A percentile compares a stretch with the other conserved stretches of the same genome.
These are phyloP conservation scores for Ommatoiulus sabulosus DNA, from an alignment of 2,888 invertebrate species.

Conservation along the genomic window DNA sequence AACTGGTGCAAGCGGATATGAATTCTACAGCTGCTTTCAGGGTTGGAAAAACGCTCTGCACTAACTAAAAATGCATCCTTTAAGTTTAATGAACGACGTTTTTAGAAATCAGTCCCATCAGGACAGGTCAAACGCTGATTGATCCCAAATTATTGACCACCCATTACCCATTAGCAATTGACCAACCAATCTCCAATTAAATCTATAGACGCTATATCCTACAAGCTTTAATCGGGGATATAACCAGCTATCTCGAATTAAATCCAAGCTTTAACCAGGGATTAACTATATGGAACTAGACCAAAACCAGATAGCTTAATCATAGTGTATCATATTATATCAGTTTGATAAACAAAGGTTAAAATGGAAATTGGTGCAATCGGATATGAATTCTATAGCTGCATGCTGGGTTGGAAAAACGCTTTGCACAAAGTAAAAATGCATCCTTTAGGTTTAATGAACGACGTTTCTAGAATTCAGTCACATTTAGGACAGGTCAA, in stretches of 20 bases:
- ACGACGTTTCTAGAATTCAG: neutral
- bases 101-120: neutral
- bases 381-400: neutral
- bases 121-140: conserved; percentile 15
- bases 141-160: neutral
- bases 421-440: neutral
- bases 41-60: neutral
- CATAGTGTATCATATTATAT: too few species aligned
- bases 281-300: too few species aligned
- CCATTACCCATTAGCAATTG: too few species aligned
- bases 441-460: conserved; percentile 7
- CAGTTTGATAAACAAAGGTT: too few species aligned
- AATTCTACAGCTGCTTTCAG: neutral
- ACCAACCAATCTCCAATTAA: too few species aligned
- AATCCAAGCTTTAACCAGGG: too few species aligned
- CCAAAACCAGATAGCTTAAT: too few species aligned
- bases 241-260: too few species aligned
- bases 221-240: too few species aligned
- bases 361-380: neutral
- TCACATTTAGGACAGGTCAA: conserved; percentile 13
- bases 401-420: neutral
- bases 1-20: neutral
- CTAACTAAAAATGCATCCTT: neutral
- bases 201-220: too few species aligned
- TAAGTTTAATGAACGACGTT: neutral